Evolutionary conservation across 2,888 invertebrate genomes (phyloP).

Genomic region (Agelastica alni): DNA sequence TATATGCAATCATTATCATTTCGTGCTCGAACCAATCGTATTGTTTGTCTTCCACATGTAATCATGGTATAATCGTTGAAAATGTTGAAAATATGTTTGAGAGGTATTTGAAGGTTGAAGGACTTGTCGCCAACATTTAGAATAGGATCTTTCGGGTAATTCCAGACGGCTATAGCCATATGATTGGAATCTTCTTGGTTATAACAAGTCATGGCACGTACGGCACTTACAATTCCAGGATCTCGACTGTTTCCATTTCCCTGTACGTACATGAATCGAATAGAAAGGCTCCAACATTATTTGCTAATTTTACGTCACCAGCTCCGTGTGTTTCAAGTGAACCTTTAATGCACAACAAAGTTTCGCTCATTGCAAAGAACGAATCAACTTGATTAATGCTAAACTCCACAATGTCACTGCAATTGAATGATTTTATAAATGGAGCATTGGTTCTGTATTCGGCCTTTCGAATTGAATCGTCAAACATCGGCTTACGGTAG

Average conservation of each 20-base stretch:
- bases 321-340: not conserved
- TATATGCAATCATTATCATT: not conserved
- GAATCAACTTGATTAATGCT: constrained; percentile 31
- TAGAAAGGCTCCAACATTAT: too few species aligned
- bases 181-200: constrained; percentile 15
- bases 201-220: constrained; percentile 22
- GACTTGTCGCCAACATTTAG: constrained; percentile 12
- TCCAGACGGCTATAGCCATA: constrained; percentile 24
- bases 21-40: not conserved
- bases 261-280: constrained; percentile 23
- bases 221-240: constrained; percentile 26
- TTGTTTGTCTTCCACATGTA: too few species aligned
- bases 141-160: constrained; percentile 16
- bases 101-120: constrained; percentile 22
- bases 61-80: too few species aligned
- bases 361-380: constrained; percentile 19
- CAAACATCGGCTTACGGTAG: constrained; percentile 15
- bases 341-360: constrained; percentile 3
- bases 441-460: constrained; percentile 30
- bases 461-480: constrained; percentile 23
- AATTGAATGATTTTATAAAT: constrained; percentile 34
- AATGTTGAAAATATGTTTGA: constrained; percentile 28
- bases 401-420: constrained; percentile 33
- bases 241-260: constrained; percentile 17
- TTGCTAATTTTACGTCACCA: constrained; percentile 4